Evolutionary conservation across 2,113 vertebrate genomes (phyloP).

Genomic region (Lagenorhynchus albirostris): DNA sequence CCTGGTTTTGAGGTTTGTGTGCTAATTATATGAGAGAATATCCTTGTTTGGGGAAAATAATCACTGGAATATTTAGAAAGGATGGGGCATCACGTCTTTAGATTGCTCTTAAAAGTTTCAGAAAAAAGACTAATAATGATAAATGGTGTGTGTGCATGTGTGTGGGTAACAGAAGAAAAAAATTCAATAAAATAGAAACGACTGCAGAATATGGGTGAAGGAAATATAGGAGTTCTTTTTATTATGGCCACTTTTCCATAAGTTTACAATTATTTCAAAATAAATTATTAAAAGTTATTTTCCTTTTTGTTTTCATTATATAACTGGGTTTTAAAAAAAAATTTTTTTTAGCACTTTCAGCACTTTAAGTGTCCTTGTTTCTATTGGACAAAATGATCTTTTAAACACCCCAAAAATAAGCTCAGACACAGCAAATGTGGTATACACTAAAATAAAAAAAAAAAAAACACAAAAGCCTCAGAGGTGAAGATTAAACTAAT

Average conservation of each 20-base stretch:
- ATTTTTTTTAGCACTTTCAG: background rate
- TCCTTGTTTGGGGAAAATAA: background rate
- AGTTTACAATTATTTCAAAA: background rate
- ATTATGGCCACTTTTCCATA: background rate
- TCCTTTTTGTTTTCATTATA: background rate
- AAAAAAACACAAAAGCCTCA: background rate
- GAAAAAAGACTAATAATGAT: background rate
- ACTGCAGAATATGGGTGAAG: background rate
- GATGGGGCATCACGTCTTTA: background rate
- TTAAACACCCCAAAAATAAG: background rate
- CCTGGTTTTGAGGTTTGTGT: background rate
- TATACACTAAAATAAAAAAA: background rate
- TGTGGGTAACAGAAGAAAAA: background rate
- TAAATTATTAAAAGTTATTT: background rate
- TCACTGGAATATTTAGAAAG: background rate
- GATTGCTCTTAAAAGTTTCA: background rate
- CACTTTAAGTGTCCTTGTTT: background rate
- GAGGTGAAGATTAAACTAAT: background rate
- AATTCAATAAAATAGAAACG: background rate
- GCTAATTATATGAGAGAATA: background rate
- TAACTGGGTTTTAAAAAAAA: background rate
- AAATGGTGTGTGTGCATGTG: background rate
- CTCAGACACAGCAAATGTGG: background rate
- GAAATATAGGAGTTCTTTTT: background rate
- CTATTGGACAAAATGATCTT: background rate